phyloP scores from a whole-genome alignment of 2,797 vertebrate genomes.

The Chanos chanos region DNA sequence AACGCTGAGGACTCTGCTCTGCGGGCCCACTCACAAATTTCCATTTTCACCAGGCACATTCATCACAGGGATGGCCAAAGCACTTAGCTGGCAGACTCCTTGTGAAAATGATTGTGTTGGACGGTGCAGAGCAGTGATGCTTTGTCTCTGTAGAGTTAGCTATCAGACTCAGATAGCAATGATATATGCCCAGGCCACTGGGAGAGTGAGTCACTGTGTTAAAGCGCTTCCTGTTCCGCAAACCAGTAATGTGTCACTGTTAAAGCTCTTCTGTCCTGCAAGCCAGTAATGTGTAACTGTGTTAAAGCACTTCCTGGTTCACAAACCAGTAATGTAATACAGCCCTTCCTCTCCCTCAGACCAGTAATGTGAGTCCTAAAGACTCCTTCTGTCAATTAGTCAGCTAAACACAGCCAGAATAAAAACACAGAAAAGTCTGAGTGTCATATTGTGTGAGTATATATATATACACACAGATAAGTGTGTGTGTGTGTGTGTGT shows the following conservation, averaged over 20 bases:
- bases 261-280: background rate
- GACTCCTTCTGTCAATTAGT: too few species aligned
- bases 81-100: conserved; percentile 37
- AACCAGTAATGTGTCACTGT: conserved; percentile 20
- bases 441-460: conserved; percentile 1
- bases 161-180: conserved; percentile 32
- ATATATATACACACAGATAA: conserved; percentile 35
- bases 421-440: too few species aligned
- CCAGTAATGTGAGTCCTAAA: too few species aligned
- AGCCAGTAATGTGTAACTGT: background rate
- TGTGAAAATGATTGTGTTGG: conserved; percentile 43
- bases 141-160: conserved; percentile 22
- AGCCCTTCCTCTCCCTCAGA: too few species aligned
- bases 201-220: conserved; percentile 12
- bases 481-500: conserved; percentile 41
- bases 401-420: too few species aligned
- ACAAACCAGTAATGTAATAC: too few species aligned
- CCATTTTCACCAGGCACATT: conserved; percentile 41
- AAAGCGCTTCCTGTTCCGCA: conserved; percentile 8
- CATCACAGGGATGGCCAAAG: conserved; percentile 38
- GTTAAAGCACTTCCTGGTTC: too few species aligned
- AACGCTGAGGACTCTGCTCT: conserved; percentile 28
- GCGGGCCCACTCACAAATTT: conserved; percentile 37
- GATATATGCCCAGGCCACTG: conserved; percentile 34
- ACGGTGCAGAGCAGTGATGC: conserved; percentile 12